A percentile compares a stretch with the other conserved stretches of the same genome.
Conservation (phyloP, 2,888 invertebrate genomes). For the Isotomurus palustris region DNA sequence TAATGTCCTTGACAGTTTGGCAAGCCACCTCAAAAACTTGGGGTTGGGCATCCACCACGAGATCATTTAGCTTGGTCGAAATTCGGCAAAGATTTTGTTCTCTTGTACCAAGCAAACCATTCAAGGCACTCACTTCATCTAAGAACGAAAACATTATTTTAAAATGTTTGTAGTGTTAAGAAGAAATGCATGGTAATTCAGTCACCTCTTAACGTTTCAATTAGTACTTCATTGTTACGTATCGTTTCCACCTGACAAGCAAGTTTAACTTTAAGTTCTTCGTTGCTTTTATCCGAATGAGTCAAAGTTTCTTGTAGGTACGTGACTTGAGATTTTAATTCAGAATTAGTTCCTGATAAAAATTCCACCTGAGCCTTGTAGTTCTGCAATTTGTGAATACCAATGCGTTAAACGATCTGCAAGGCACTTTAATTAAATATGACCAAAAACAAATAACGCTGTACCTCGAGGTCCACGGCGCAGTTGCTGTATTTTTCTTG, state of each 20-base stretch:
- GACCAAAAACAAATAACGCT: neutral
- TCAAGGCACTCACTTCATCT: slow-evolving; percentile 30
- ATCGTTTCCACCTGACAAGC: slow-evolving; percentile 17
- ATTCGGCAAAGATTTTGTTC: slow-evolving; percentile 21
- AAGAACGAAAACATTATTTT: neutral
- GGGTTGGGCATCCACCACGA: slow-evolving; percentile 17
- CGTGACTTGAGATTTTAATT: slow-evolving; percentile 23
- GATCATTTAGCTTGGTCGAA: slow-evolving; percentile 28
- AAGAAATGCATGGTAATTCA: neutral
- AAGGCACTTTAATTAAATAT: neutral
- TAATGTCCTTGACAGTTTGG: slow-evolving; percentile 22
- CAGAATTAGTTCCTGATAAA: slow-evolving; percentile 21
- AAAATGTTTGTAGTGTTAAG: neutral
- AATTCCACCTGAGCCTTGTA: slow-evolving; percentile 23
- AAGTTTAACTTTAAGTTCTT: slow-evolving; percentile 17
- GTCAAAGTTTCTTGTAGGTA: slow-evolving; percentile 24
- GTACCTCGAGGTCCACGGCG: slow-evolving; percentile 38
- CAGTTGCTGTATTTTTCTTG: slow-evolving; percentile 35
- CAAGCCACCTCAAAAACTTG: slow-evolving; percentile 23
- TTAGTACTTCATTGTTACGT: slow-evolving; percentile 19
- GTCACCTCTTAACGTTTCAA: slow-evolving; percentile 29
- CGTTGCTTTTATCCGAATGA: slow-evolving; percentile 14
- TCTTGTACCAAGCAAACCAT: slow-evolving; percentile 18
- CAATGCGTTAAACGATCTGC: neutral
- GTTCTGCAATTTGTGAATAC: slow-evolving; percentile 11